A percentile compares a stretch with the other conserved stretches of the same genome.
These are phyloP conservation scores for Electrona antarctica DNA, from an alignment of 2,113 vertebrate genomes.

Conservation along the genomic window DNA sequence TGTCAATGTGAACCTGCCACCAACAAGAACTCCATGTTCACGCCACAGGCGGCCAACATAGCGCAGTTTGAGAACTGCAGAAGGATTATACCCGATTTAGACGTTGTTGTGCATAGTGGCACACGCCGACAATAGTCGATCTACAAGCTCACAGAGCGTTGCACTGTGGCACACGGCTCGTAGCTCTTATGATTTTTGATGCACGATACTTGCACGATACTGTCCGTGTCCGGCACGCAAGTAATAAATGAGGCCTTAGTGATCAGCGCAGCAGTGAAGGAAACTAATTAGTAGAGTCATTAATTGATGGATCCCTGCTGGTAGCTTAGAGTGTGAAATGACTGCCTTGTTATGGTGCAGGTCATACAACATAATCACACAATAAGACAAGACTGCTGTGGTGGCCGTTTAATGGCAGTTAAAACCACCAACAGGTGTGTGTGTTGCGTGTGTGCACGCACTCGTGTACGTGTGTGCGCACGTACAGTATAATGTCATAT, in stretches of 20 bases:
- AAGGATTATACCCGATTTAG: too few relatives aligned
- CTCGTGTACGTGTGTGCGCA: background rate
- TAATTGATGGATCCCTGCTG: background rate
- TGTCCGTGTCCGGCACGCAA: too few relatives aligned
- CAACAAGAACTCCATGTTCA: too few relatives aligned
- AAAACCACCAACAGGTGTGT: too few relatives aligned
- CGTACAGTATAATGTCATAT: constrained; percentile 4
- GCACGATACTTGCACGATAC: too few relatives aligned
- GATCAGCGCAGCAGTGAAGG: background rate
- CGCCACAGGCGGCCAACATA: background rate
- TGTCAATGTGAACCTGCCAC: too few relatives aligned
- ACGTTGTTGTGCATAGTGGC: background rate
- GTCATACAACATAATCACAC: constrained; percentile 7
- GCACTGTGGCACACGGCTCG: too few relatives aligned
- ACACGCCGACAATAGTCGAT: too few relatives aligned
- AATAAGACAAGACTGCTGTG: background rate
- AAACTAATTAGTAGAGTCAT: background rate
- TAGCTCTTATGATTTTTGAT: too few relatives aligned
- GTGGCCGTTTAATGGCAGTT: too few relatives aligned
- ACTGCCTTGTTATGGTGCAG: background rate
- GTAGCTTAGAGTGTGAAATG: background rate
- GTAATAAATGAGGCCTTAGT: background rate
- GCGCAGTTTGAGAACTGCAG: background rate
- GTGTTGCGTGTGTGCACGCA: too few relatives aligned
- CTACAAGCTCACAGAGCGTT: too few relatives aligned